Evolutionary conservation across 1,140 invertebrate species (phyloP).

Genomic region (Dreissena rostriformis): DNA sequence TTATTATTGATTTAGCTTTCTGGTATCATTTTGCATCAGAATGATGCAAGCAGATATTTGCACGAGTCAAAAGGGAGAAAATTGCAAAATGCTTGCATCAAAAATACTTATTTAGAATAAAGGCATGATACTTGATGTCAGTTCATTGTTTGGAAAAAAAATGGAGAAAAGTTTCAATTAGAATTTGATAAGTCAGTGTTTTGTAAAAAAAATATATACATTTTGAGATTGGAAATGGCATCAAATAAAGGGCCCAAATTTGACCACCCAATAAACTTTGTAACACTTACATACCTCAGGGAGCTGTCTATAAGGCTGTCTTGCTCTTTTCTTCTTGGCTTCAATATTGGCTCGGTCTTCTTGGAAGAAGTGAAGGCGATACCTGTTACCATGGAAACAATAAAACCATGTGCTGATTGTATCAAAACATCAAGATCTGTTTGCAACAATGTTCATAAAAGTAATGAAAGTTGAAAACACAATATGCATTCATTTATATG

Average conservation of each 20-base stretch:
- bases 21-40: no score
- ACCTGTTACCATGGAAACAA: not conserved
- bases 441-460: not conserved
- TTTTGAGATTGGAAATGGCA: not conserved
- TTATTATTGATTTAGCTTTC: no score
- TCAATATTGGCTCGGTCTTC: not conserved
- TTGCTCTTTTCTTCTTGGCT: not conserved
- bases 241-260: not conserved
- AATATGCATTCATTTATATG: not conserved
- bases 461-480: not conserved
- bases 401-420: not conserved
- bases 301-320: not conserved
- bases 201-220: no score
- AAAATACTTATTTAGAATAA: no score
- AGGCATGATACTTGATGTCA: not conserved
- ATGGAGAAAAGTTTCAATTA: not conserved
- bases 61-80: no score
- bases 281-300: not conserved
- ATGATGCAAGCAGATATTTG: no score
- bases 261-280: not conserved
- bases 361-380: not conserved
- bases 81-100: no score
- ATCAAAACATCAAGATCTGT: no score
- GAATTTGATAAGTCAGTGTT: not conserved
- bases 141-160: not conserved